These are phyloP conservation scores for Lanistes nyassanus DNA, from an alignment of 1,140 invertebrate species.

Conservation along the genomic window DNA sequence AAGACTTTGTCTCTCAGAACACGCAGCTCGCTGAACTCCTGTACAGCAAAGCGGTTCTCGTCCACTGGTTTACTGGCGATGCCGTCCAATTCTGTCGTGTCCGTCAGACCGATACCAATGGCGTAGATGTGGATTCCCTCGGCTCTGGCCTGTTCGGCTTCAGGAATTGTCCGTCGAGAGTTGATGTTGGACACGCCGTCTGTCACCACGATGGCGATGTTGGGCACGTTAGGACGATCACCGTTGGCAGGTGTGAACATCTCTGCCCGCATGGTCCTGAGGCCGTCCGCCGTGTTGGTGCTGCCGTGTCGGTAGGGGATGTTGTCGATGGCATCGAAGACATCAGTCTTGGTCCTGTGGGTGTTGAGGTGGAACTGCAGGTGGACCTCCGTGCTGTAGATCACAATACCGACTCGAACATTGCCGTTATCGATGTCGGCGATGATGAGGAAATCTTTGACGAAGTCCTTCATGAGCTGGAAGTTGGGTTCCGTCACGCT, in stretches of 20 bases:
- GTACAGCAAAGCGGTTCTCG: constrained; percentile 42
- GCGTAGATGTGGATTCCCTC: constrained; percentile 53
- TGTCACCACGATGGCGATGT: constrained; percentile 52
- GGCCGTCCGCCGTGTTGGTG: constrained; percentile 54
- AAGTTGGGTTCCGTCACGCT: constrained; percentile 51
- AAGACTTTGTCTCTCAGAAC: constrained; percentile 46
- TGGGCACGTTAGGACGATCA: constrained; percentile 47
- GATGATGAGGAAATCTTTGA: constrained; percentile 44
- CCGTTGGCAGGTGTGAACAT: constrained; percentile 53
- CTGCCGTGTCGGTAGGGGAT: constrained; percentile 53
- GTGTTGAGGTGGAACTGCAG: constrained; percentile 33
- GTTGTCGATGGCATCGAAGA: constrained; percentile 45
- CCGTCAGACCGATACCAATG: constrained; percentile 49
- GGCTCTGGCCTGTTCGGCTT: constrained; percentile 42
- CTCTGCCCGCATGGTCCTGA: constrained; percentile 43
- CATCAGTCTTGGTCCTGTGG: constrained; percentile 30
- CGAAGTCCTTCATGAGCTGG: constrained; percentile 47
- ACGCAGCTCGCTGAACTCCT: constrained; percentile 49
- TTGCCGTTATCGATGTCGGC: constrained; percentile 51
- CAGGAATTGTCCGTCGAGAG: constrained; percentile 48
- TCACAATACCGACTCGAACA: constrained; percentile 42
- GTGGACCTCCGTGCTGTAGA: constrained; percentile 43
- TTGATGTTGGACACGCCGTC: constrained; percentile 59
- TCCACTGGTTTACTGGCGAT: constrained; percentile 39
- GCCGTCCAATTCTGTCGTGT: constrained; percentile 45